phyloP scores from a whole-genome alignment of 2,888 invertebrate species.

The Gnatocerus cornutus region DNA sequence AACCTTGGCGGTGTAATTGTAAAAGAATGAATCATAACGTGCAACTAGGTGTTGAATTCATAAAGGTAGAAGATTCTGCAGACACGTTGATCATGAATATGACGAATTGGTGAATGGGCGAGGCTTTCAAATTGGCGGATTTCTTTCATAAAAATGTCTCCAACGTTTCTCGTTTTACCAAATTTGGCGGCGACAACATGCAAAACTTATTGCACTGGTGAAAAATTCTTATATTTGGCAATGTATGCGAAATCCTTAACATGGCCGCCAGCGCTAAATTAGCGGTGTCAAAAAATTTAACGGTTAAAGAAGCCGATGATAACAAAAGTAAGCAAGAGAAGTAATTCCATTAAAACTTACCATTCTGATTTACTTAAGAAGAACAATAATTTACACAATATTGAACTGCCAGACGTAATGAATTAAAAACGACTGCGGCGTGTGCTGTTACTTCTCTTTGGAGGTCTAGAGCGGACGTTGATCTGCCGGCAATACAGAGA shows the following conservation, averaged over 20 bases:
- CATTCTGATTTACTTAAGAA: conserved; percentile 67
- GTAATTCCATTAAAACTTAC: conserved; percentile 60
- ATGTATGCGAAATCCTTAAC: conserved; percentile 58
- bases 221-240: conserved; percentile 47
- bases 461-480: conserved; percentile 70
- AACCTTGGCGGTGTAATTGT: conserved; percentile 41
- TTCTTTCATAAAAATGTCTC: not conserved
- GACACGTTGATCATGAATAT: conserved; percentile 37
- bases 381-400: conserved; percentile 63
- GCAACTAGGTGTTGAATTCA: conserved; percentile 32
- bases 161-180: conserved; percentile 8
- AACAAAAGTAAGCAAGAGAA: conserved; percentile 22
- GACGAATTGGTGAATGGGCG: conserved; percentile 38
- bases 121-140: conserved; percentile 22
- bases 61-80: conserved; percentile 27
- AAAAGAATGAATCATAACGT: conserved; percentile 55
- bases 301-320: not conserved
- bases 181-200: conserved; percentile 32
- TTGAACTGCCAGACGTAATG: conserved; percentile 66
- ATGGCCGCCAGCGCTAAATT: conserved; percentile 64
- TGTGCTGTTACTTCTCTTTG: conserved; percentile 60
- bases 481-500: conserved; percentile 65
- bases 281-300: conserved; percentile 48
- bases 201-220: conserved; percentile 6
- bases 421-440: conserved; percentile 66